These are phyloP conservation scores for Phainopepla nitens DNA, from an alignment of 2,113 vertebrate genomes.

Conservation along the genomic window DNA sequence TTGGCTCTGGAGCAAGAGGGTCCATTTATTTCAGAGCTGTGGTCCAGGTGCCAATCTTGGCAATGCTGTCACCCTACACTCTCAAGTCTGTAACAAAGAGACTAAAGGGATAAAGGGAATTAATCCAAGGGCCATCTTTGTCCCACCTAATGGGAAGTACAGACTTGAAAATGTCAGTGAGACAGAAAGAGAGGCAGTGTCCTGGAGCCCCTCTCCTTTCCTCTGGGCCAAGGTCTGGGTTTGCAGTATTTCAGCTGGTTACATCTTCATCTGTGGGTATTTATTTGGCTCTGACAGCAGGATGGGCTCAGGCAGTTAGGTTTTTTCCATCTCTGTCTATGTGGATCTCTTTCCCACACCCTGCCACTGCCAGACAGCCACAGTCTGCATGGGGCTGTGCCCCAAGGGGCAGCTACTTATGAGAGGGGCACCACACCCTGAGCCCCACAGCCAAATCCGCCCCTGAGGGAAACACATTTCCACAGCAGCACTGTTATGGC, in stretches of 20 bases:
- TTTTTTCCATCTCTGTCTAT: not conserved
- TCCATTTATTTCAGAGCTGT: not conserved
- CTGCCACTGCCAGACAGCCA: not conserved
- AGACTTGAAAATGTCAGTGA: not conserved
- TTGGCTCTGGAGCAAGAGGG: not conserved
- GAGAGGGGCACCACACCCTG: conserved; percentile 1
- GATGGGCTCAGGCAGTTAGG: not conserved
- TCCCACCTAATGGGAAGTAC: not conserved
- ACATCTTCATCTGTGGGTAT: not conserved
- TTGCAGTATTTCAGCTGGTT: not conserved
- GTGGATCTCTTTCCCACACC: not conserved
- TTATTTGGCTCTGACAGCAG: not conserved
- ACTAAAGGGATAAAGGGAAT: not conserved
- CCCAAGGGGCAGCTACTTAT: not conserved
- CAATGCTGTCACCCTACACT: not conserved
- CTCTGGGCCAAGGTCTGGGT: not conserved
- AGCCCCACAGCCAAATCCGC: not conserved
- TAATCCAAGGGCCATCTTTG: not conserved
- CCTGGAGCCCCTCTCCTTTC: not conserved
- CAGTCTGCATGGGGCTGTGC: not conserved
- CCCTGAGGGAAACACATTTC: not conserved
- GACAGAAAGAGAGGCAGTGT: not conserved
- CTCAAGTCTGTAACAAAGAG: not conserved
- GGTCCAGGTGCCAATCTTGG: not conserved
- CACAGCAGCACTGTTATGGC: not conserved